Evolutionary conservation across 1,140 invertebrate species (phyloP).

Genomic region (Drosophila lini): DNA sequence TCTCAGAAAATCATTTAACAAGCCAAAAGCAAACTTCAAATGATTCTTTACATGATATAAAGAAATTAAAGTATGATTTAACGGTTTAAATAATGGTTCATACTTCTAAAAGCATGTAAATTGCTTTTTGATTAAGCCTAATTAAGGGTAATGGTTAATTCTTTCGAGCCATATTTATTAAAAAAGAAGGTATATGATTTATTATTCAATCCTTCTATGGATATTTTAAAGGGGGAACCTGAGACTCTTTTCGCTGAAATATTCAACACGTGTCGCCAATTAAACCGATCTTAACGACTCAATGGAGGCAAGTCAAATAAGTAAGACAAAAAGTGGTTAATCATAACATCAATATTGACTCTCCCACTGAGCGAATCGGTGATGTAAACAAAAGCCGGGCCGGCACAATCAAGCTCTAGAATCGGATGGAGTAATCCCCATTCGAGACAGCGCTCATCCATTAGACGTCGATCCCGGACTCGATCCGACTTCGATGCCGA

Average conservation of each 20-base stretch:
- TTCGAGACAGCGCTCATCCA: slow-evolving; percentile 47
- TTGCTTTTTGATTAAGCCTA: not conserved
- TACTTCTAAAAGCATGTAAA: not conserved
- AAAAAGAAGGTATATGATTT: not conserved
- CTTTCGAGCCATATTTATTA: not conserved
- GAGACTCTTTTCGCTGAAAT: slow-evolving; percentile 15
- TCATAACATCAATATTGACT: slow-evolving; percentile 50
- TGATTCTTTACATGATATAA: not conserved
- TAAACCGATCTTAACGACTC: slow-evolving; percentile 34
- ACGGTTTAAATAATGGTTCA: not conserved
- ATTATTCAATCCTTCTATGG: not conserved
- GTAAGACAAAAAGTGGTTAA: slow-evolving; percentile 39
- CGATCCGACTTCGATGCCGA: slow-evolving; percentile 6
- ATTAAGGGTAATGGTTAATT: not conserved
- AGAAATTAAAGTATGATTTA: not conserved
- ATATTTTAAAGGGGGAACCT: not conserved
- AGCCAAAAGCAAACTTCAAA: no score
- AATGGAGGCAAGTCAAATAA: slow-evolving; percentile 35
- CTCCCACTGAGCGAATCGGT: slow-evolving; percentile 20
- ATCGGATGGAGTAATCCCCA: slow-evolving; percentile 46
- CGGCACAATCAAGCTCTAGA: slow-evolving; percentile 17
- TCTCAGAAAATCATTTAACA: no score
- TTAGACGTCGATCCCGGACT: slow-evolving; percentile 37
- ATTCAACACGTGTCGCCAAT: slow-evolving; percentile 44
- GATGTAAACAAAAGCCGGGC: slow-evolving; percentile 26